Evolutionary conservation across 2,888 invertebrate genomes (phyloP), one percentile per base, ranked within the genome.

Genomic region (Agriopis leucophaearia): DNA sequence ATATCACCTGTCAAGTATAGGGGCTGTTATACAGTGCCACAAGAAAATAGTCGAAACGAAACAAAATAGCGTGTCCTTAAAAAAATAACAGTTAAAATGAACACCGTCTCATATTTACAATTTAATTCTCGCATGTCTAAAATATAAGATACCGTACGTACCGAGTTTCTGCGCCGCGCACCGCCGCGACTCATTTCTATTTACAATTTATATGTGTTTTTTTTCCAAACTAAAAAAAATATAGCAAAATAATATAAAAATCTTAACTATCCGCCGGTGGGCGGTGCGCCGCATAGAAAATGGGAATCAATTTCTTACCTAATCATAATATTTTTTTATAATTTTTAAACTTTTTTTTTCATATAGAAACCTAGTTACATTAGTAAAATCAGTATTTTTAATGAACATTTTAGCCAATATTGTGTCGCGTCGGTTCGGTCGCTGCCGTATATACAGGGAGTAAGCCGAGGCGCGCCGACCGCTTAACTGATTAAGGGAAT

Each of bases 1-100:
- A 68, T 71, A 71, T 69, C 56, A 71, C 70, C 66, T 64, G 76
- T 73, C 74, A 71, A 69, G n/a, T 45, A 40, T 38, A 6, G 62
- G 44, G 59, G 51, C 44, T 18, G 40, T 35, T 36, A 44, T 40
- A 18, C 9, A 76, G 81, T 81, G 84, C 78, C 87, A 83, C 86
- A 83, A 84, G 76, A 81, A 38, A 38, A 81, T 74, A 45, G 77
- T 74, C 73, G n/a, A n/a, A 69, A 80, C 76, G 71, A 79, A 81
- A 81, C 76, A 69, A 76, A 82, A 83, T 84, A 84, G 85, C 82
- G 87, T 88, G 88, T 88, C 83, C 88, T 87, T 89, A 88, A 88
- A 92, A 90, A 90, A 91, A 88, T 88, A 91, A 91, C 85, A 88
- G 86, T 91, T 88, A 88, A 86, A 91, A 88, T 89, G 90, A 90